Conservation (phyloP, 2,113 vertebrate species). For the Tor tambroides region DNA sequence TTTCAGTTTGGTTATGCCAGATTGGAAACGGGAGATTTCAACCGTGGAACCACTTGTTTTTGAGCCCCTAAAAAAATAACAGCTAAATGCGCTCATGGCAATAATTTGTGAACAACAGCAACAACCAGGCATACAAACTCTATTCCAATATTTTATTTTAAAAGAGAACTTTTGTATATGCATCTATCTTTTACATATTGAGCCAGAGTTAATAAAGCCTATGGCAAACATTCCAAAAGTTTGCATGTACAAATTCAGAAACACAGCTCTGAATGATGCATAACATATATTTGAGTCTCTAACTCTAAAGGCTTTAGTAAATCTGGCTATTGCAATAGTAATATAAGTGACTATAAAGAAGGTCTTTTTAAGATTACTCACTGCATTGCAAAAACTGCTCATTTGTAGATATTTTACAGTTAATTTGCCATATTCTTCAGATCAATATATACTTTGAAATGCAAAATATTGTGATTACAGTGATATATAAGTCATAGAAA, state of each 20-base stretch:
- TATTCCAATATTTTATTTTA: constrained; percentile 78
- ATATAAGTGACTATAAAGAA: constrained; percentile 60
- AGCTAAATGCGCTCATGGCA: neutral
- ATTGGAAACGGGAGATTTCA: neutral
- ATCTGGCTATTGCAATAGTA: constrained; percentile 59
- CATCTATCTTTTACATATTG: constrained; percentile 68
- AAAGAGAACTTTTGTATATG: constrained; percentile 74
- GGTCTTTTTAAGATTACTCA: constrained; percentile 33
- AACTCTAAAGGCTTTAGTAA: constrained; percentile 45
- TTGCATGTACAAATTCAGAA: constrained; percentile 30
- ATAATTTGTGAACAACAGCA: neutral
- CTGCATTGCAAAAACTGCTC: constrained; percentile 51
- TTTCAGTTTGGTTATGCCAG: constrained; percentile 45
- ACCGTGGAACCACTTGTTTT: neutral
- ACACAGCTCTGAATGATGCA: constrained; percentile 12
- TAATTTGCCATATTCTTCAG: constrained; percentile 40
- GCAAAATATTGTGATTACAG: constrained; percentile 69
- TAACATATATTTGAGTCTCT: neutral
- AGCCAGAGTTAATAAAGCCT: constrained; percentile 53
- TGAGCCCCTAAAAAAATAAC: neutral
- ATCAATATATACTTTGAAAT: constrained; percentile 63
- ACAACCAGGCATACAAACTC: constrained; percentile 53
- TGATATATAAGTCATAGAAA: constrained; percentile 56
- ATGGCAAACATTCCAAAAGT: constrained; percentile 35
- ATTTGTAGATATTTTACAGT: constrained; percentile 30